Percentiles rank a stretch among this genome's conserved stretches.
phyloP scores from a whole-genome alignment of 35 echinoderm and acorn worm species.

The Lytechinus pictus region DNA sequence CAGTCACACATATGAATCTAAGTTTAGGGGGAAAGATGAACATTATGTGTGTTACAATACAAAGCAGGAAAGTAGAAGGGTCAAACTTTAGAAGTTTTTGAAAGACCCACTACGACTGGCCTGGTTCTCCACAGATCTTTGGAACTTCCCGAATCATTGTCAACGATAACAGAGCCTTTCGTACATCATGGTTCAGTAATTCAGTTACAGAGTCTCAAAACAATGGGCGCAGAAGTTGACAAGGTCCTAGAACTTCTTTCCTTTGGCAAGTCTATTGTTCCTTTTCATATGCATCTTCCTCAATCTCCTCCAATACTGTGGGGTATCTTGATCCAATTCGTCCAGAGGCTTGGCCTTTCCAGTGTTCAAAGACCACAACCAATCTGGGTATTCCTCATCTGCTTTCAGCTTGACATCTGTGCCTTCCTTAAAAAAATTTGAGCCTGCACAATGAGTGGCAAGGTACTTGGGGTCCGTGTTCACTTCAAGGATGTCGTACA shows the following conservation, averaged over 20 bases:
- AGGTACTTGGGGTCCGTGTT: conserved; percentile 88
- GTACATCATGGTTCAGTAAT: background rate
- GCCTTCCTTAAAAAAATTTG: conserved; percentile 83
- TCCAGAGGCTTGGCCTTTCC: conserved; percentile 75
- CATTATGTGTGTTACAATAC: too few species aligned
- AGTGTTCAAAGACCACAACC: conserved; percentile 91
- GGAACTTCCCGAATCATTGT: background rate
- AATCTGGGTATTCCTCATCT: conserved; percentile 94
- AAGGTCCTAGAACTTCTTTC: conserved; percentile 67
- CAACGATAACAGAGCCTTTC: background rate
- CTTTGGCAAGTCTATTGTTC: conserved; percentile 83
- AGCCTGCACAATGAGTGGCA: conserved; percentile 79
- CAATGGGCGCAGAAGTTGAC: background rate
- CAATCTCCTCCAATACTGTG: conserved; percentile 87
- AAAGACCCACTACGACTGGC: too few species aligned
- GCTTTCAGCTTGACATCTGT: conserved; percentile 76
- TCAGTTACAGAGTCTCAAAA: background rate
- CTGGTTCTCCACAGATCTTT: background rate
- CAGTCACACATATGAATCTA: too few species aligned
- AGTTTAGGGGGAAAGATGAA: too few species aligned
- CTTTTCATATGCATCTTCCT: conserved; percentile 88
- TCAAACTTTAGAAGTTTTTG: too few species aligned
- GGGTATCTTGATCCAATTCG: conserved; percentile 74
- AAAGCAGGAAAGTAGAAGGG: too few species aligned
- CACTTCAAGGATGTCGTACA: conserved; percentile 72